Percentiles rank a stretch among this genome's conserved stretches.
Evolutionary conservation across 30 jellyfish, hydroid and myxozoan species (phyloP).

Genomic region (Aurelia sp.): DNA sequence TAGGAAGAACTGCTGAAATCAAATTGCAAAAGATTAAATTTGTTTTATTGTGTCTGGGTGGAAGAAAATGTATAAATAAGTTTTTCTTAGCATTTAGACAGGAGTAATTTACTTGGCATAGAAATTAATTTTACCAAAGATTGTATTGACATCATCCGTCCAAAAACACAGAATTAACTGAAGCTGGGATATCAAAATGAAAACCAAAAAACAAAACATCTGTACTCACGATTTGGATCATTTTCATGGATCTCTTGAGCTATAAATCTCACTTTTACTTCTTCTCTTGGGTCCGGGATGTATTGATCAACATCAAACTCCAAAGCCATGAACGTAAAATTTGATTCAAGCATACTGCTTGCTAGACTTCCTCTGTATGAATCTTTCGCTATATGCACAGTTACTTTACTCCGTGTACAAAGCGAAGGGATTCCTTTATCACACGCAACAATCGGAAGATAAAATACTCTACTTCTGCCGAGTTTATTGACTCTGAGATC

Average conservation of each 20-base stretch:
- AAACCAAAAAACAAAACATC: background rate
- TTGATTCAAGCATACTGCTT: slow-evolving; percentile 11
- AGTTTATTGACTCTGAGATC: slow-evolving; percentile 22
- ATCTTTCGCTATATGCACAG: slow-evolving; percentile 19
- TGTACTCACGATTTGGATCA: slow-evolving; percentile 31
- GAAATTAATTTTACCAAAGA: too few species aligned
- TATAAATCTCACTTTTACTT: slow-evolving; percentile 11
- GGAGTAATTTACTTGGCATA: too few species aligned
- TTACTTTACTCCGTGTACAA: slow-evolving; percentile 10
- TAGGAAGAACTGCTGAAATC: too few species aligned
- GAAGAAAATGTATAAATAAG: too few species aligned
- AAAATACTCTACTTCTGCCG: slow-evolving; percentile 1
- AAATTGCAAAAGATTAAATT: too few species aligned
- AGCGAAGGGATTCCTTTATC: slow-evolving; percentile 23
- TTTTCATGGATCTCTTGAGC: slow-evolving; percentile 34
- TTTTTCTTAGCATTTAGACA: too few species aligned
- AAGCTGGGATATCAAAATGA: background rate
- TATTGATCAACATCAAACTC: slow-evolving; percentile 29
- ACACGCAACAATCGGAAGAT: slow-evolving; percentile 33
- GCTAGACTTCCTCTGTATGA: slow-evolving; percentile 13
- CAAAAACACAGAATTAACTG: background rate
- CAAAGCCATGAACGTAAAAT: slow-evolving; percentile 24
- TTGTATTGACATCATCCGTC: background rate
- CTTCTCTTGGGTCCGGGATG: slow-evolving; percentile 1
- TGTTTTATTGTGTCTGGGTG: too few species aligned